Base-by-base conservation (phyloP, 2,888 invertebrate species). In the Tetragnatha montana region DNA sequence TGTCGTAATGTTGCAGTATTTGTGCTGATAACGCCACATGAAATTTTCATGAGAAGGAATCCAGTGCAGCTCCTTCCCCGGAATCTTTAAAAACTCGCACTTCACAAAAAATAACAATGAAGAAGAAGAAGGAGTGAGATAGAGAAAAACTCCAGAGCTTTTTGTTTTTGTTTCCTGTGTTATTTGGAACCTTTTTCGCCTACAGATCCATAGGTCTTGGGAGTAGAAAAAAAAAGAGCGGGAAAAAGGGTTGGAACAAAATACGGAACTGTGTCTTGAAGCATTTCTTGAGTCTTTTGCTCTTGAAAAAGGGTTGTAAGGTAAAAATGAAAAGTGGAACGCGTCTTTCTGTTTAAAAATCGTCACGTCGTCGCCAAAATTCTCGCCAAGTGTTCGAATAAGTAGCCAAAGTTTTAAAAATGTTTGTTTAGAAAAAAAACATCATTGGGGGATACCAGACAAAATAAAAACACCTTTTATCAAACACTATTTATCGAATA, bases 251-350 rank as follows among this genome's bases (percentile, higher is more conserved):
- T 49, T 81, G 47, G 70, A 35, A n/a, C 51, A 35, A 82, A 74
- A 84, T 49, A 60, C 75, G 83, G 83, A 68, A 76, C 75, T 84
- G 76, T 76, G 83, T 85, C 84, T 71, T 50, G 81, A 87, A 70
- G 68, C 69, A 74, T 88, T 88, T 74, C 50, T 81, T 69, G 21
- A 78, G 82, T 82, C 87, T 70, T 88, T 76, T 82, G 81, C 81
- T 82, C 81, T 88, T 88, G 87, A 82, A 82, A n/a, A 87, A 88
- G 78, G 87, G 78, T 88, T 76, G 71, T 78, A 78, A 73, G 19
- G 82, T 82, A 49, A 22, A 35, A 70, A 82, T 35, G 73, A 88
- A 87, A 19, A 80, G 47, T 68, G 47, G 73, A 80, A 73, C 35
- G 19, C 49, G 49, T 75, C 69, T 84, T 69, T 68, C 51, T 21